Evolutionary conservation across 2,113 vertebrate species (phyloP), one percentile per base, ranked within the genome.

Genomic region (Oreochromis spilurus): DNA sequence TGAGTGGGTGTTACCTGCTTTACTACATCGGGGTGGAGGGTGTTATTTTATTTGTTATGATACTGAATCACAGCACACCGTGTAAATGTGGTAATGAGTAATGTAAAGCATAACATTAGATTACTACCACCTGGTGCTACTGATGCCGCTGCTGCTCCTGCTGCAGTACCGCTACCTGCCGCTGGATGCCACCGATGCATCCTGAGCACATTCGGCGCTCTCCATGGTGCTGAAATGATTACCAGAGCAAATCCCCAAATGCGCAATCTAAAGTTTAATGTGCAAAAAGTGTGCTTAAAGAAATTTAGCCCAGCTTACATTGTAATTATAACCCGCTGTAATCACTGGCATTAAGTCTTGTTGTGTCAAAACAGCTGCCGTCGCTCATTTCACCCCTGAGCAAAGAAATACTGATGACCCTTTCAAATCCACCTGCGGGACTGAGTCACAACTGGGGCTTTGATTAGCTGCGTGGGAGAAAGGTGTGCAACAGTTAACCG

Each of bases 171-270:
- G 7, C 26, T 6, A 0, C 2, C 5, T 24, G 43, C 82, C 95
- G 77, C 94, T 87, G 24, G 67, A 85, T 88, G 95, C 16, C 92
- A 80, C 95, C 93, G 84, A 88, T 93, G 81, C 31, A n/a, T 36
- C 88, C 87, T 14, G 6, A 17, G 54, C 17, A 14, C 2, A 9
- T 67, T 67, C 86, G 65, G 88, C 88, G 75, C 89, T 95, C 85
- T 95, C 95, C 93, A 21, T 85, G 94, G 95, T 96, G 17, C 95
- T 95, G 88, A 95, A 95, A 82, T 3, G 9, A 84, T n/a, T 72
- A 58, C 9, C 2, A 13, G 45, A 34, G 45, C 26, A 52, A 31
- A 52, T 9, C 24, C 3, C 24, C 45, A 82, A 7, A 75, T 9
- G 38, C 12, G 52, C 3, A 9, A 16, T 57, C 1, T 31, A 43